phyloP scores from a whole-genome alignment of 1,140 invertebrate species.

The Goniozus legneri region DNA sequence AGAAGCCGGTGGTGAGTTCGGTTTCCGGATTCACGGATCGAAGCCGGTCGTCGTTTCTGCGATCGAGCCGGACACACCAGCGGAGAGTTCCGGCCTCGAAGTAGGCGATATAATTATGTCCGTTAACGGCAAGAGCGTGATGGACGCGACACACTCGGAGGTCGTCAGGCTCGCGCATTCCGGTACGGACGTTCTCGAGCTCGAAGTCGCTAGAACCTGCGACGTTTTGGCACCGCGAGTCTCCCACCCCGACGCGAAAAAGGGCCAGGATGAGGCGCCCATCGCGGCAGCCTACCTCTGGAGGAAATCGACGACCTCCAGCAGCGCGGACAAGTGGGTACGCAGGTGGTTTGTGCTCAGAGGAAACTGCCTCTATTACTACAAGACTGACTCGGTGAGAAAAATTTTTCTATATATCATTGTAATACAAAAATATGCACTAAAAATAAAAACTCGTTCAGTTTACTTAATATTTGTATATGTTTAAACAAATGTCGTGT shows the following conservation, averaged over 20 bases:
- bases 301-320: conserved; percentile 62
- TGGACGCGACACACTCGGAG: conserved; percentile 90
- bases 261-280: conserved; percentile 55
- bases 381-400: conserved; percentile 81
- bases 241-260: conserved; percentile 45
- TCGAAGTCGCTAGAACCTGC: conserved; percentile 84
- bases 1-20: conserved; percentile 82
- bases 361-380: conserved; percentile 94
- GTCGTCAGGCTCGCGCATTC: conserved; percentile 91
- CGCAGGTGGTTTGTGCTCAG: conserved; percentile 87
- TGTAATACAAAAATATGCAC: too few relatives aligned
- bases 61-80: conserved; percentile 87
- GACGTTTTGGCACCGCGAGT: conserved; percentile 67
- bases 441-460: too few relatives aligned
- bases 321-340: conserved; percentile 72
- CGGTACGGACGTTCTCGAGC: conserved; percentile 77
- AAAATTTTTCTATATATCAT: too few relatives aligned
- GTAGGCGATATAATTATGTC: conserved; percentile 92
- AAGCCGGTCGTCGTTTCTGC: conserved; percentile 93
- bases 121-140: conserved; percentile 82
- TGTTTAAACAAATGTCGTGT: too few relatives aligned
- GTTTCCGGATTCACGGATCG: conserved; percentile 92
- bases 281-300: conserved; percentile 78
- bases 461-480: too few relatives aligned
- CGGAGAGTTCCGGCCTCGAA: conserved; percentile 84